Evolutionary conservation across 2,797 vertebrate genomes (phyloP).

Genomic region (Arctocebus calabarensis): DNA sequence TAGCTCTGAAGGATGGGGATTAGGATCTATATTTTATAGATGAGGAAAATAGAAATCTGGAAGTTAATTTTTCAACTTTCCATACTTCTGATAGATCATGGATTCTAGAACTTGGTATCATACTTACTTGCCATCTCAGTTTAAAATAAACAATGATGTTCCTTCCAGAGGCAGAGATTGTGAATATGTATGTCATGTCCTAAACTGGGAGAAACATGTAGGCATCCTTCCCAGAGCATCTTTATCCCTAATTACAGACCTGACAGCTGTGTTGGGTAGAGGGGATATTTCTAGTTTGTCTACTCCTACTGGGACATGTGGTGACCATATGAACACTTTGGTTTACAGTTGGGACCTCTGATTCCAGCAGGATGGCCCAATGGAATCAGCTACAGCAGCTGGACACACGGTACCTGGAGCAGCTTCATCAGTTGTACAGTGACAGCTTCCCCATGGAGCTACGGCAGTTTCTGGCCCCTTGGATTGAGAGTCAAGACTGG

Average conservation of each 20-base stretch:
- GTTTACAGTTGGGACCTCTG: slow-evolving; percentile 66
- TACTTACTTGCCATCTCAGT: neutral
- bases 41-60: neutral
- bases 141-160: neutral
- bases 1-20: neutral
- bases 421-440: slow-evolving; percentile 98
- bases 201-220: neutral
- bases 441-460: slow-evolving; percentile 99
- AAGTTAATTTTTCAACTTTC: neutral
- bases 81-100: neutral
- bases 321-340: slow-evolving; percentile 17
- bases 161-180: neutral
- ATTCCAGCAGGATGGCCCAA: slow-evolving; percentile 93
- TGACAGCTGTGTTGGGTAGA: neutral
- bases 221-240: neutral
- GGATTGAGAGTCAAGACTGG: slow-evolving; percentile 99
- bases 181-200: neutral
- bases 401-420: slow-evolving; percentile 98
- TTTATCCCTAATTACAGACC: neutral
- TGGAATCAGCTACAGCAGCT: slow-evolving; percentile 99
- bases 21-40: neutral
- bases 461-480: slow-evolving; percentile 97
- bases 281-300: neutral
- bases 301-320: neutral
- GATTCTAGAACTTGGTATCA: neutral